A percentile compares a stretch with the other conserved stretches of the same genome.
Evolutionary conservation across 2,888 invertebrate genomes (phyloP).

Genomic region (Ophioninae sp.): DNA sequence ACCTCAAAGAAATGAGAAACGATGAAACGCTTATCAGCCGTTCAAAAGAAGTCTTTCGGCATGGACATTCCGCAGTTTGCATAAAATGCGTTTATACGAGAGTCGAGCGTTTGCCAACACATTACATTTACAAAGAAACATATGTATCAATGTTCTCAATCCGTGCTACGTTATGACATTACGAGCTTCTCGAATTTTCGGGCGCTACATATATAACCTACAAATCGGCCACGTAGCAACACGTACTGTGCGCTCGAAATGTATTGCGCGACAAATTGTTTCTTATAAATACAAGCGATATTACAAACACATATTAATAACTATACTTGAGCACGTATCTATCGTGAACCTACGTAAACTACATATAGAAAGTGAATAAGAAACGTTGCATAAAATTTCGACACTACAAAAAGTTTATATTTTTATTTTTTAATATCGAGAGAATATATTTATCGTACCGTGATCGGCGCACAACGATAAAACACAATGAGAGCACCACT

Average conservation of each 20-base stretch:
- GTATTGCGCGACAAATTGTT: background rate
- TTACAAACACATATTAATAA: background rate
- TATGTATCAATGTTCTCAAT: background rate
- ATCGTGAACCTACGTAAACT: background rate
- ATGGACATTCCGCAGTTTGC: background rate
- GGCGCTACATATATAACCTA: constrained; percentile 19
- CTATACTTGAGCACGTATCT: background rate
- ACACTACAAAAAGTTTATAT: no score
- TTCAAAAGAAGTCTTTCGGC: background rate
- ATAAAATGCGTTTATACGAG: background rate
- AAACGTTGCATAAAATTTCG: background rate
- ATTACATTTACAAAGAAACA: background rate
- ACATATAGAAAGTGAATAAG: background rate
- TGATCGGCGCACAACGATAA: background rate
- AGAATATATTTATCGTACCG: background rate
- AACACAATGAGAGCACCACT: background rate
- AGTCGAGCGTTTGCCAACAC: background rate
- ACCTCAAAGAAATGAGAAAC: background rate
- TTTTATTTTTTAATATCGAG: background rate
- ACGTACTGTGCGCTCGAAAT: background rate
- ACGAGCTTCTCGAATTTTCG: constrained; percentile 20
- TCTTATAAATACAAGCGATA: background rate
- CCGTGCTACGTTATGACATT: background rate
- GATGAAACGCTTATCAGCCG: background rate
- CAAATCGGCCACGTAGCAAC: background rate